These are phyloP conservation scores for Bemisia tabaci DNA, from an alignment of 1,140 invertebrate genomes.

Conservation along the genomic window DNA sequence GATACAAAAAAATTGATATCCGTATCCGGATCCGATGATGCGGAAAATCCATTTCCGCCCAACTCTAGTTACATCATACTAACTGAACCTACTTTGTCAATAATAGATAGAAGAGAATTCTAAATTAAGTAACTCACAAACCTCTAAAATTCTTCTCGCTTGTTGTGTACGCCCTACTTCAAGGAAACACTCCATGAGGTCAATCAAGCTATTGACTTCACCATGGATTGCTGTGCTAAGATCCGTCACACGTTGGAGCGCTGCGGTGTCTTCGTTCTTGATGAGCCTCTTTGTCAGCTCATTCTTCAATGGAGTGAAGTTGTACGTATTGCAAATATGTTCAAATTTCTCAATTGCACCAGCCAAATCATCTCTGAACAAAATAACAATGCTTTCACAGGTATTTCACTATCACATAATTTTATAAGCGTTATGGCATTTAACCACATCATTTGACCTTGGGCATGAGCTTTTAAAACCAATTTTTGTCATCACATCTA, in stretches of 20 bases:
- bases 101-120: background rate
- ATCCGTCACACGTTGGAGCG: conserved; percentile 63
- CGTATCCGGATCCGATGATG: too few relatives aligned
- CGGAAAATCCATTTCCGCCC: too few relatives aligned
- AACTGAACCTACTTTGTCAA: background rate
- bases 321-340: conserved; percentile 43
- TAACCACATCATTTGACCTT: too few relatives aligned
- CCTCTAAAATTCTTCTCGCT: conserved; percentile 64
- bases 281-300: conserved; percentile 55
- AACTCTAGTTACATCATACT: too few relatives aligned
- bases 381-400: background rate
- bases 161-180: conserved; percentile 59
- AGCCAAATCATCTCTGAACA: conserved; percentile 39
- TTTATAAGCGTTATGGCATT: too few relatives aligned
- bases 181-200: conserved; percentile 64
- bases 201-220: conserved; percentile 66
- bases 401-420: background rate
- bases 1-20: background rate
- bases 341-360: conserved; percentile 55
- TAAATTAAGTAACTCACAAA: conserved; percentile 19
- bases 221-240: conserved; percentile 58
- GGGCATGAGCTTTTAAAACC: too few relatives aligned
- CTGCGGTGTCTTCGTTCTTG: conserved; percentile 55
- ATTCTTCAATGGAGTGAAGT: conserved; percentile 52
- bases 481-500: too few relatives aligned